These are phyloP conservation scores for Mastigias papua DNA, from an alignment of 30 jellyfish, hydroid and myxozoan species.

Conservation along the genomic window DNA sequence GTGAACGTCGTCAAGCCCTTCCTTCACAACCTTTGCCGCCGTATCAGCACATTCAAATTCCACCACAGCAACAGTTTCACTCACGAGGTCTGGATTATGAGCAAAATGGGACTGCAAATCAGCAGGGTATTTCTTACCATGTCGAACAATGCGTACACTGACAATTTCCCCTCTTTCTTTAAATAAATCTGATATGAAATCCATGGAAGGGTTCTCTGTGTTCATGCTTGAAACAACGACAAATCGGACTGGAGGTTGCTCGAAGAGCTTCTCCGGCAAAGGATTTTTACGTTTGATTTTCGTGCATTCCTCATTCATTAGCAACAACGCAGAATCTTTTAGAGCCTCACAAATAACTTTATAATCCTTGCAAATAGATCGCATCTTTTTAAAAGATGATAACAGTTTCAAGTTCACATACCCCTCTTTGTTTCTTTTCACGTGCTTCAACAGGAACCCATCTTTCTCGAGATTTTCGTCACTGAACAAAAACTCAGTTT, in stretches of 20 bases:
- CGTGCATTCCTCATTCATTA: constrained; percentile 86
- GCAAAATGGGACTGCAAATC: constrained; percentile 97
- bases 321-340: constrained; percentile 71
- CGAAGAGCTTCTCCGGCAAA: constrained; percentile 90
- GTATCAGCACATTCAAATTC: constrained; percentile 92
- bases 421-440: constrained; percentile 96
- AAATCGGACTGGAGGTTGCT: constrained; percentile 90
- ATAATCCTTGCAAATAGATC: constrained; percentile 87
- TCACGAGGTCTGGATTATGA: constrained; percentile 82
- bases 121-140: constrained; percentile 92
- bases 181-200: constrained; percentile 83
- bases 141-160: constrained; percentile 87
- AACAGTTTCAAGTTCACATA: constrained; percentile 89
- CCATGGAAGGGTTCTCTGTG: constrained; percentile 95
- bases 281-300: constrained; percentile 84
- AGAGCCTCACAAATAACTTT: constrained; percentile 92
- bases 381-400: constrained; percentile 93
- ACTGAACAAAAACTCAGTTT: constrained; percentile 95
- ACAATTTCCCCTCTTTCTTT: constrained; percentile 77
- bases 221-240: constrained; percentile 92
- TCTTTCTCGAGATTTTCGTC: constrained; percentile 93
- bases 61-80: constrained; percentile 93
- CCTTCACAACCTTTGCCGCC: constrained; percentile 77
- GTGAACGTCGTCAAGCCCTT: constrained; percentile 64
- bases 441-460: constrained; percentile 97